Percentiles rank a stretch among this genome's conserved stretches.
phyloP scores from a whole-genome alignment of 2,888 invertebrate species.

The Agrypnus murinus region DNA sequence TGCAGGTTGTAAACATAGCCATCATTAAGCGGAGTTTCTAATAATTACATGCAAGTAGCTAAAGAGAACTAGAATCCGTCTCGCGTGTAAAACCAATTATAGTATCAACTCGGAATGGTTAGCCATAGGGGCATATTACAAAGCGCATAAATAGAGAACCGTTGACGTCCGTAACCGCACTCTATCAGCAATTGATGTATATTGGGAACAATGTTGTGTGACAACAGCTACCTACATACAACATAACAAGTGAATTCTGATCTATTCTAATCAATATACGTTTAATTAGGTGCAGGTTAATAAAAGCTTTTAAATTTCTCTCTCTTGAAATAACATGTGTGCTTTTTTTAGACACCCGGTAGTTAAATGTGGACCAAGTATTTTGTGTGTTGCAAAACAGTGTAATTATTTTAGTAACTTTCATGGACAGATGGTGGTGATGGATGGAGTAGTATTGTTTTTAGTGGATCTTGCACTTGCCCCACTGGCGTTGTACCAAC shows the following conservation, averaged over 20 bases:
- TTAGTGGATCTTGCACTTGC: slow-evolving; percentile 51
- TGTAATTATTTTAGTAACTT: slow-evolving; percentile 25
- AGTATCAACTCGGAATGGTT: slow-evolving; percentile 2
- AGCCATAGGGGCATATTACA: slow-evolving; percentile 18
- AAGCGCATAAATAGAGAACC: slow-evolving; percentile 22
- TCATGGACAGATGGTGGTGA: slow-evolving; percentile 47
- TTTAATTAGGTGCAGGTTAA: slow-evolving; percentile 3
- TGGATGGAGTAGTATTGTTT: slow-evolving; percentile 58
- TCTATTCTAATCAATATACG: slow-evolving; percentile 36
- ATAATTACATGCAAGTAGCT: slow-evolving; percentile 24
- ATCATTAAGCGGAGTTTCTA: slow-evolving; percentile 21
- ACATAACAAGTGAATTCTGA: not conserved
- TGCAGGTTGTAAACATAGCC: slow-evolving; percentile 28
- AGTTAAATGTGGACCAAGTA: slow-evolving; percentile 54
- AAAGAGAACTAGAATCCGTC: slow-evolving; percentile 5
- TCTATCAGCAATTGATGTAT: slow-evolving; percentile 21
- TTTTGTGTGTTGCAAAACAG: slow-evolving; percentile 29
- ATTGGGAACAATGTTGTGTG: not conserved
- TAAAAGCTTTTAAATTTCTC: slow-evolving; percentile 23
- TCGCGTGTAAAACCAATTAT: slow-evolving; percentile 34
- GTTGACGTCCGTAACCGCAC: slow-evolving; percentile 28
- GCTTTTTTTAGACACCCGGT: slow-evolving; percentile 60
- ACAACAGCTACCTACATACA: slow-evolving; percentile 1
- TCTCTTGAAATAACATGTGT: slow-evolving; percentile 25
- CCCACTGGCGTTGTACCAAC: slow-evolving; percentile 56